phyloP scores from a whole-genome alignment of 2,888 invertebrate species.

The Thymelicus lineola region DNA sequence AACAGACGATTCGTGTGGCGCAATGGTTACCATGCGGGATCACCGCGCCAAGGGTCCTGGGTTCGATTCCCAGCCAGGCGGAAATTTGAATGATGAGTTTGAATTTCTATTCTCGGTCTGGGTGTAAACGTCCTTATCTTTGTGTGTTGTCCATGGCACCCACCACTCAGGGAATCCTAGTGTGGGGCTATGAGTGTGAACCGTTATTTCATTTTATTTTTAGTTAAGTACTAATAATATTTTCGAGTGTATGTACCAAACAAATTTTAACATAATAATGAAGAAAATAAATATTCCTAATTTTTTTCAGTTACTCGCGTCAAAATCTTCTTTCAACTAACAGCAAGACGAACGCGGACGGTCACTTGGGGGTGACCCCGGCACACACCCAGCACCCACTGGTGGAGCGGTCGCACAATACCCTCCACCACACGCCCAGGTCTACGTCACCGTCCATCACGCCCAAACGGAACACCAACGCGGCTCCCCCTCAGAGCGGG shows the following conservation, averaged over 20 bases:
- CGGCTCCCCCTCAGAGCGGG: constrained; percentile 48
- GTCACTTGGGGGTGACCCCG: constrained; percentile 69
- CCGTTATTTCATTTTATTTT: no score
- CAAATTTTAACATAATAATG: neutral
- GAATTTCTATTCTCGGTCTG: no score
- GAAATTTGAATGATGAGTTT: no score
- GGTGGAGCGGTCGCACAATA: constrained; percentile 85
- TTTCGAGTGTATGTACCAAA: neutral
- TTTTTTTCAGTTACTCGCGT: constrained; percentile 90
- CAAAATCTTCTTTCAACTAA: constrained; percentile 93
- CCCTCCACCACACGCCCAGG: constrained; percentile 68
- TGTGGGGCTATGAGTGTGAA: no score
- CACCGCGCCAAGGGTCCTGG: no score
- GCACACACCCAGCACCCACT: constrained; percentile 73
- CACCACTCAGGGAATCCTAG: no score
- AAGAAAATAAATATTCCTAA: neutral
- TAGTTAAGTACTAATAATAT: neutral
- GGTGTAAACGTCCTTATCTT: no score
- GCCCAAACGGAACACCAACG: constrained; percentile 71
- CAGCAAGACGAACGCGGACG: constrained; percentile 90
- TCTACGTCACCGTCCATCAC: constrained; percentile 61
- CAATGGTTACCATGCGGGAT: no score
- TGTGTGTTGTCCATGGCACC: no score
- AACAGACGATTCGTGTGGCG: no score
- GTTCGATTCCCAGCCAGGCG: no score